Base-by-base conservation (phyloP, 2,113 vertebrate genomes). In the Formicarius rufipectus region DNA sequence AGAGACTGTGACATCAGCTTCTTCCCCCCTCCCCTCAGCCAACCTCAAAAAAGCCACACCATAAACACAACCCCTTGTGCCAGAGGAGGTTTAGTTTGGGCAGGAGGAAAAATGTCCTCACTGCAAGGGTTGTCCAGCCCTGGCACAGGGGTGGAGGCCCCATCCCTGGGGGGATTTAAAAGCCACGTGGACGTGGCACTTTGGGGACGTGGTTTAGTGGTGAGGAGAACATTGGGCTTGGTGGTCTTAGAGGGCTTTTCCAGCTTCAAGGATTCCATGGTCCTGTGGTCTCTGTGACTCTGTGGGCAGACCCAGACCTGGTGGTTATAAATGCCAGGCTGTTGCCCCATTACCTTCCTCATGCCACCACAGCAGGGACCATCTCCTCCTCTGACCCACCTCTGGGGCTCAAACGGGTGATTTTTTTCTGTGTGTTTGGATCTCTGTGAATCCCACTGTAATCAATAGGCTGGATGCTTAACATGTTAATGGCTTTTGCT, bases 241-340 rank as follows among this genome's bases (percentile, higher is more conserved):
- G 42, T 8, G 42, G 3, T 8, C 50, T 15, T 2, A 4, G 44
- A 13, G 59, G 25, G 18, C 1, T 74, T 88, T 73, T 80, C 31
- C 67, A 73, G 0, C 25, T 18, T 2, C 1, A 3, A 4, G n/a
- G 5, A 8, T 37, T 50, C 68, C 59, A 16, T 0, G 9, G 9
- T 42, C 28, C 59, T 3, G 0, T 15, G 24, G 28, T 2, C 2
- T 9, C 14, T 3, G n/a, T n/a, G 35, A 4, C 35, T 44, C 44
- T 9, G 1, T 3, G 39, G 47, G 68, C 77, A 58, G 24, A 55
- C 24, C 23, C 58, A 52, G 52, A 14, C 18, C 12, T 0, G 0
- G 7, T 4, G 21, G 15, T 1, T 50, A 35, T 18, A 47, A 7
- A 59, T 59, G n/a, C 20, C 40, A 4, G 16, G 10, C 13, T 22